Evolutionary conservation across 2,797 vertebrate species (phyloP), one percentile per base, ranked within the genome.

Genomic region (Alcedo quadribrachys): DNA sequence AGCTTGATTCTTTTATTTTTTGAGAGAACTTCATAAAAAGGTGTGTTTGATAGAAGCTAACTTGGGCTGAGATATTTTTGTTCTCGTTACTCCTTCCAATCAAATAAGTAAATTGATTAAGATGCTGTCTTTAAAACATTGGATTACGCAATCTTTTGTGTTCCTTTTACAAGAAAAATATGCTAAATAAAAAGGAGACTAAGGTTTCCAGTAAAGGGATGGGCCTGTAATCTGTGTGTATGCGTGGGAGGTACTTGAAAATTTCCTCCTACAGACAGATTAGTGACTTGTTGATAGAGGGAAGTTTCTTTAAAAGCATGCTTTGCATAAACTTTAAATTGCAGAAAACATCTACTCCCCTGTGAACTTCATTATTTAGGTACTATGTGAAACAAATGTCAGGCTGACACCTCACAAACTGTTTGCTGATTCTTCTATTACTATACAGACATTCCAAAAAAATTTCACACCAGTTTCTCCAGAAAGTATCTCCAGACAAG

Each of bases 101-200:
- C 74, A 95, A 85, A 88, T 95, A 92, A 93, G 80, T 87, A 62
- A 91, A 89, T 92, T 94, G 66, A 91, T 93, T 90, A 65, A 89
- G 92, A 94, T 76, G 57, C 82, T 96, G 93, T 94, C 97, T 97
- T 96, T 92, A 89, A 95, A 95, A 81, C 80, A 79, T 48, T 82
- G 89, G 89, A 93, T 95, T 97, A 96, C 86, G 92, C 93, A 96
- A 93, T 80, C 87, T 70, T 95, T 95, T 95, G 85, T 91, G 81
- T 75, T 94, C 87, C 90, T 89, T 96, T 81, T 87, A 50, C 42
- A 95, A 92, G 81, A 27, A 81, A 80, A 86, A 80, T 0, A 11
- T 85, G 76, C 85, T 91, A 53, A 92, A 78, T 68, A 80, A 71
- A 89, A 46, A 62, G 46, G 74, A 90, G 70, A 53, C 62, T 63